Conservation (phyloP, 2,888 invertebrate species). For the Amphipoea oculea region DNA sequence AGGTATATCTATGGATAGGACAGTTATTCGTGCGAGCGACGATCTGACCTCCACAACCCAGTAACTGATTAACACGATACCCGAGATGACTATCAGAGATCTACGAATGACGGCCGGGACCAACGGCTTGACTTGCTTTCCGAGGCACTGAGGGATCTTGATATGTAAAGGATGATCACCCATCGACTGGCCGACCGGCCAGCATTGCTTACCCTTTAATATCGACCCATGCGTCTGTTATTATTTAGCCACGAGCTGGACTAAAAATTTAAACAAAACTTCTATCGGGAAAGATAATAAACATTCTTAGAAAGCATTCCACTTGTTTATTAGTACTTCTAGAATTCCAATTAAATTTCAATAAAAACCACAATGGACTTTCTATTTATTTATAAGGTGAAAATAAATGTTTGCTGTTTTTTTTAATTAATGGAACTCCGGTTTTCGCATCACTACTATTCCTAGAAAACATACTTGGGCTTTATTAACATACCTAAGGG, state of each 20-base stretch:
- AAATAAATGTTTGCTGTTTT: background rate
- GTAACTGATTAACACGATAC: no score
- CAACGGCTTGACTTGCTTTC: background rate
- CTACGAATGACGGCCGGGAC: background rate
- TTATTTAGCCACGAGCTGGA: background rate
- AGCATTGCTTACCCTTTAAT: background rate
- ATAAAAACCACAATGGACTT: background rate
- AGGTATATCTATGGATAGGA: no score
- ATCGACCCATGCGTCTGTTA: background rate
- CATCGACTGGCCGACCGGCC: background rate
- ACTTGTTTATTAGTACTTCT: background rate
- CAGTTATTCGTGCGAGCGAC: no score
- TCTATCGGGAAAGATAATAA: background rate
- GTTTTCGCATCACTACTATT: background rate
- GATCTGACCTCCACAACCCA: no score
- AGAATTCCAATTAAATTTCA: conserved; percentile 2
- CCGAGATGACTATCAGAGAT: background rate
- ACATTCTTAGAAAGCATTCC: background rate
- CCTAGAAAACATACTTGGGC: background rate
- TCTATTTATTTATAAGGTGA: background rate
- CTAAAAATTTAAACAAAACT: background rate
- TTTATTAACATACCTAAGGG: background rate
- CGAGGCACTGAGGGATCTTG: background rate
- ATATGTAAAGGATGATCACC: background rate
- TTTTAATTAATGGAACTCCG: background rate